A percentile compares a stretch with the other conserved stretches of the same genome.
Conservation (phyloP, 1,140 invertebrate species). For the Himalopsyche phryganea region DNA sequence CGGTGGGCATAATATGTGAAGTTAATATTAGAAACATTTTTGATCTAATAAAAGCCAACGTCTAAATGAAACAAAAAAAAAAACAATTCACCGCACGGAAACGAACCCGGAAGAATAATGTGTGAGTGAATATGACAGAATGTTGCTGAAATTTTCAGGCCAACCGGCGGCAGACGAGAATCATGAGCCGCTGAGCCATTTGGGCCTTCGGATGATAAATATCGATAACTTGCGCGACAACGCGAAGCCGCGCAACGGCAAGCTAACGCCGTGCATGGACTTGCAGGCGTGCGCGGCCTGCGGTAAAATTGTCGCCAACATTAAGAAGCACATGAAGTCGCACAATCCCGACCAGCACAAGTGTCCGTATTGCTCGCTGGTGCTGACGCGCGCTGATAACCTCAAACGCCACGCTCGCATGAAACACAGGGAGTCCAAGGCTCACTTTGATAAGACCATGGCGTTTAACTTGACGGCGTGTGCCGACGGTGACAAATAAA, state of each 20-base stretch:
- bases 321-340: constrained; percentile 69
- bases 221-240: constrained; percentile 14
- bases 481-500: too few species aligned
- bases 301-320: constrained; percentile 68
- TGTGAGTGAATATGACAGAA: constrained; percentile 10
- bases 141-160: constrained; percentile 28
- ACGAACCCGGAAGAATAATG: too few species aligned
- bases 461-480: too few species aligned
- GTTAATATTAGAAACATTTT: too few species aligned
- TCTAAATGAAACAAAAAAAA: too few species aligned
- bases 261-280: constrained; percentile 12
- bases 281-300: constrained; percentile 58
- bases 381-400: constrained; percentile 67
- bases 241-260: not conserved
- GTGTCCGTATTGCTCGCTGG: constrained; percentile 64
- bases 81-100: too few species aligned
- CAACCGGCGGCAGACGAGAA: constrained; percentile 23
- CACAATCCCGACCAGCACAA: constrained; percentile 67
- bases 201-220: constrained; percentile 2
- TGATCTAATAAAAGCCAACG: too few species aligned
- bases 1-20: too few species aligned
- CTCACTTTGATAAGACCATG: too few species aligned
- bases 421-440: constrained; percentile 53
- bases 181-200: constrained; percentile 22
- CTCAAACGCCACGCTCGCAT: constrained; percentile 66